Percentiles rank a stretch among this genome's conserved stretches.
Conservation (phyloP, 1,140 invertebrate species). For the Araneus ventricosus region DNA sequence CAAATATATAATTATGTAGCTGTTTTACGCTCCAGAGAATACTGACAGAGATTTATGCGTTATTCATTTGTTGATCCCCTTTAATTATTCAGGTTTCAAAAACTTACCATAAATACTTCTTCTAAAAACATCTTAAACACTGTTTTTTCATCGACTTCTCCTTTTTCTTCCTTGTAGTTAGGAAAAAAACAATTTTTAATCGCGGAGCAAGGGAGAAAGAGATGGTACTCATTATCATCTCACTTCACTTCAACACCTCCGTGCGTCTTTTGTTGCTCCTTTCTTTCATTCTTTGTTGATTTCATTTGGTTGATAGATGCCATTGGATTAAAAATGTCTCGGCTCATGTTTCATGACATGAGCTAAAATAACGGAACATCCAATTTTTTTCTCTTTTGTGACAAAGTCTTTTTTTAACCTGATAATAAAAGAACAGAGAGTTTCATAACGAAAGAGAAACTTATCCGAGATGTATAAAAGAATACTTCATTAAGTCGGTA, state of each 20-base stretch:
- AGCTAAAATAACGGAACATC: not conserved
- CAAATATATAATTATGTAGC: not conserved
- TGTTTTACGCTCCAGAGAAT: not conserved
- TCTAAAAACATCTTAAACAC: not conserved
- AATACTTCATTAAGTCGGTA: slow-evolving; percentile 29
- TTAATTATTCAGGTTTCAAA: slow-evolving; percentile 60
- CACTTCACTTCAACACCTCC: slow-evolving; percentile 21
- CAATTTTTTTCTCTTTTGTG: not conserved
- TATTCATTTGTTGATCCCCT: slow-evolving; percentile 46
- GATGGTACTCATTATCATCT: not conserved
- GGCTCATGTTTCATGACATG: slow-evolving; percentile 33
- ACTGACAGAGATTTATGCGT: slow-evolving; percentile 48
- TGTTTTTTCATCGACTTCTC: not conserved
- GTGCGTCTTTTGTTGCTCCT: not conserved
- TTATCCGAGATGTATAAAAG: not conserved
- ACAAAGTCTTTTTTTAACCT: not conserved
- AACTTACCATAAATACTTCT: not conserved
- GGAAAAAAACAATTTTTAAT: not conserved
- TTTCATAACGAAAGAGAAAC: not conserved
- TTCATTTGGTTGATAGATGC: slow-evolving; percentile 44
- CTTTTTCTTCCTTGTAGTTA: not conserved
- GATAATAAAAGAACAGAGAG: not conserved
- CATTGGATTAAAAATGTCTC: slow-evolving; percentile 38
- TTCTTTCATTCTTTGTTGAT: slow-evolving; percentile 39
- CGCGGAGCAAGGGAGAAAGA: not conserved